phyloP scores from a whole-genome alignment of 2,113 vertebrate genomes.

The Lycaon pictus region DNA sequence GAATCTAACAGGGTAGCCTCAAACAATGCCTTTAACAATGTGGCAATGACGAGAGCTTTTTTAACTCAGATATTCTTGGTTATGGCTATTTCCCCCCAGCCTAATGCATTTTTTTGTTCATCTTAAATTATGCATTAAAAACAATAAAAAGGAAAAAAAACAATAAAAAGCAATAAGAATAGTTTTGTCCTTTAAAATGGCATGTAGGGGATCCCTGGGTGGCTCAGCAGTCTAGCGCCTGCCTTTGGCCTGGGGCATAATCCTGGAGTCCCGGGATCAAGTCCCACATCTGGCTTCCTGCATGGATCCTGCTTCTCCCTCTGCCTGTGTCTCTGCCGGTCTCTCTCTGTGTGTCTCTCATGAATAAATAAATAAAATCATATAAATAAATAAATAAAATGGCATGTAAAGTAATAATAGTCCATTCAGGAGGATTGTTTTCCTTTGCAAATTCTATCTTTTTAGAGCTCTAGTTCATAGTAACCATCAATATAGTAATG shows the following conservation, averaged over 20 bases:
- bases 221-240: too few species aligned
- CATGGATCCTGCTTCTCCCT: too few species aligned
- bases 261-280: too few species aligned
- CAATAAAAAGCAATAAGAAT: constrained; percentile 42
- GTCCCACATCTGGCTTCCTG: too few species aligned
- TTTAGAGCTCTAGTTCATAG: constrained; percentile 34
- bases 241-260: too few species aligned
- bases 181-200: background rate
- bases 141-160: background rate
- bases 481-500: constrained; percentile 28
- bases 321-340: too few species aligned
- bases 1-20: background rate
- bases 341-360: too few species aligned
- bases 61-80: background rate
- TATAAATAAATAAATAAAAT: background rate
- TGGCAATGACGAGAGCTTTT: background rate
- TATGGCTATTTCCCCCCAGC: background rate
- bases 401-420: background rate
- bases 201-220: background rate
- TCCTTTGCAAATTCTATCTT: constrained; percentile 55
- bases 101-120: background rate
- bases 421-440: constrained; percentile 34
- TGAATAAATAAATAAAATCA: too few species aligned
- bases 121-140: constrained; percentile 26
- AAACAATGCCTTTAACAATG: background rate